Conservation (phyloP, 2,888 invertebrate genomes). For the Vandiemenella viatica region DNA sequence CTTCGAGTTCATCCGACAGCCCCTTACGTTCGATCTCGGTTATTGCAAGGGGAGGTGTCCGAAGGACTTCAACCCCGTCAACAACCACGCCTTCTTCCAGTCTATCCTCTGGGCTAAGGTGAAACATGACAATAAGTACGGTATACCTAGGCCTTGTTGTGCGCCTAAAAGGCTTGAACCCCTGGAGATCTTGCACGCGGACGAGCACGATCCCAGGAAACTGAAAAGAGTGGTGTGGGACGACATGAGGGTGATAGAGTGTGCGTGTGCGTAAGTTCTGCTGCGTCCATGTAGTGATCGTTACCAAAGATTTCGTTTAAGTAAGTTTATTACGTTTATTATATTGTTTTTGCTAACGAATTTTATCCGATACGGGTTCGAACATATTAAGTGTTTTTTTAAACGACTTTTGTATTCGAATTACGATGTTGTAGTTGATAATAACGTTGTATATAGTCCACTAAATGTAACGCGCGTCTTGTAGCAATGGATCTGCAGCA, state of each 20-base stretch:
- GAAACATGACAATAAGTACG: slow-evolving; percentile 26
- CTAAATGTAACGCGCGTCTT: no score
- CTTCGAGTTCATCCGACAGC: slow-evolving; percentile 48
- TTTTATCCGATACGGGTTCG: background rate
- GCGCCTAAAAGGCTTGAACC: slow-evolving; percentile 49
- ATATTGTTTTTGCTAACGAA: background rate
- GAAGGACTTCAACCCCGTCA: slow-evolving; percentile 49
- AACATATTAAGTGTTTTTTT: background rate
- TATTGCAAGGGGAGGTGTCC: slow-evolving; percentile 56
- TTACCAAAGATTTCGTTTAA: background rate
- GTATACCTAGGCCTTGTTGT: slow-evolving; percentile 45
- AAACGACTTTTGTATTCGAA: background rate
- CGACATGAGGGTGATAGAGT: slow-evolving; percentile 54
- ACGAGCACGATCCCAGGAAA: slow-evolving; percentile 43
- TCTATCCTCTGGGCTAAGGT: slow-evolving; percentile 48
- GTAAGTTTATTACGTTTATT: background rate
- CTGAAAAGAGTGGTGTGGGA: slow-evolving; percentile 51
- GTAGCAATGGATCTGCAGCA: no score
- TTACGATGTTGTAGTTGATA: background rate
- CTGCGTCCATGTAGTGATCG: background rate
- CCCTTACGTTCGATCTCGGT: slow-evolving; percentile 54
- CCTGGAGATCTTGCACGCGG: slow-evolving; percentile 47
- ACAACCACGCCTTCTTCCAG: slow-evolving; percentile 54
- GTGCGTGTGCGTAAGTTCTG: slow-evolving; percentile 53
- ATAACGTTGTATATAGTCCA: background rate